Evolutionary conservation across 2,113 vertebrate species (phyloP).

Genomic region (Dipodomys ordii): DNA sequence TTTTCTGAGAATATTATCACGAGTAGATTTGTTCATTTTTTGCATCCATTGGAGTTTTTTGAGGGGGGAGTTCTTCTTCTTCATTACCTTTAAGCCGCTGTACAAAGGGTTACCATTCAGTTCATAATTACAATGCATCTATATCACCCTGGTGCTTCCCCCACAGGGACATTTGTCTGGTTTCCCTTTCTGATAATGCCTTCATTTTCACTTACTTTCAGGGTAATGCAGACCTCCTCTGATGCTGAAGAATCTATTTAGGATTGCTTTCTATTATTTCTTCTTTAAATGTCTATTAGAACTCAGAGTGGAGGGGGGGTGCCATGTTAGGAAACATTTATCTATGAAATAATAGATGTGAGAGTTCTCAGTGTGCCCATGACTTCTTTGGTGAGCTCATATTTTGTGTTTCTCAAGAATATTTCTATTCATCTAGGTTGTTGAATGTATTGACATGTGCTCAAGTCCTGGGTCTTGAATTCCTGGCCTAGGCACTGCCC

Average conservation of each 20-base stretch:
- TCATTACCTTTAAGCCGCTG: too few relatives aligned
- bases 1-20: not conserved
- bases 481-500: too few relatives aligned
- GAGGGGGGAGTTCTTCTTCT: too few relatives aligned
- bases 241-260: not conserved
- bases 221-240: not conserved
- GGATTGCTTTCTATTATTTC: not conserved
- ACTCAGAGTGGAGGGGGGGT: not conserved
- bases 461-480: too few relatives aligned
- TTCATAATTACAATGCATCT: too few relatives aligned
- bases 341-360: not conserved
- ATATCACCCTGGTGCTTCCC: too few relatives aligned
- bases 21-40: not conserved
- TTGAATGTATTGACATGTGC: not conserved
- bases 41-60: not conserved
- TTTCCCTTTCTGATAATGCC: not conserved
- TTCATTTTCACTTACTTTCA: not conserved
- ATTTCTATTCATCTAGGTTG: not conserved
- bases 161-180: not conserved
- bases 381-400: not conserved
- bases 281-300: not conserved
- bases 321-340: not conserved
- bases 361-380: not conserved
- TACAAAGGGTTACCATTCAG: too few relatives aligned
- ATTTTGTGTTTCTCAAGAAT: not conserved